Evolutionary conservation across 1,140 invertebrate genomes (phyloP).

Genomic region (Lepidurus apus): DNA sequence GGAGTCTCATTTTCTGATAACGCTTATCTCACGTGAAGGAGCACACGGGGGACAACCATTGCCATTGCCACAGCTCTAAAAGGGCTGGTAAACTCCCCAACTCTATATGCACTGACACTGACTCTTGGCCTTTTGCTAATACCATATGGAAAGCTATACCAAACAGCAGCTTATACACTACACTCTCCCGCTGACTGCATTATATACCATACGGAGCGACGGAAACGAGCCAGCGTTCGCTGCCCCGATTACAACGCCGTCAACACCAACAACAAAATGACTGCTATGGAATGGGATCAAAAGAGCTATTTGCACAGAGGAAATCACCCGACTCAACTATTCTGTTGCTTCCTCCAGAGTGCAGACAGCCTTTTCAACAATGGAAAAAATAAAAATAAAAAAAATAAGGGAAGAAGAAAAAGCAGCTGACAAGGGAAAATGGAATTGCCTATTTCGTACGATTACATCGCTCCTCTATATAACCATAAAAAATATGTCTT

Average conservation of each 20-base stretch:
- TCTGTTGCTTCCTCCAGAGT: background rate
- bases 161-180: background rate
- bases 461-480: background rate
- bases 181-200: background rate
- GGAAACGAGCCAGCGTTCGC: background rate
- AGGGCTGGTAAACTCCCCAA: background rate
- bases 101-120: background rate
- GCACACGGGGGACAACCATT: slow-evolving; percentile 9
- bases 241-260: slow-evolving; percentile 12
- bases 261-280: slow-evolving; percentile 11
- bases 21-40: slow-evolving; percentile 21
- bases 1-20: slow-evolving; percentile 22
- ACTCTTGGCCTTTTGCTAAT: too few species aligned
- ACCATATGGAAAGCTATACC: too few species aligned
- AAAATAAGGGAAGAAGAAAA: background rate
- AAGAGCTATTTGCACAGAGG: slow-evolving; percentile 17
- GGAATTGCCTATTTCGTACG: too few species aligned
- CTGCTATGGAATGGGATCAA: background rate
- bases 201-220: background rate
- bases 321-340: slow-evolving; percentile 3
- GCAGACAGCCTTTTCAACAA: background rate
- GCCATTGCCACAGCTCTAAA: slow-evolving; percentile 3
- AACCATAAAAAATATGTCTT: background rate
- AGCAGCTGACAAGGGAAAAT: background rate
- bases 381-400: background rate